These are phyloP conservation scores for Cairina moschata DNA, from an alignment of 2,113 vertebrate species.

Conservation along the genomic window DNA sequence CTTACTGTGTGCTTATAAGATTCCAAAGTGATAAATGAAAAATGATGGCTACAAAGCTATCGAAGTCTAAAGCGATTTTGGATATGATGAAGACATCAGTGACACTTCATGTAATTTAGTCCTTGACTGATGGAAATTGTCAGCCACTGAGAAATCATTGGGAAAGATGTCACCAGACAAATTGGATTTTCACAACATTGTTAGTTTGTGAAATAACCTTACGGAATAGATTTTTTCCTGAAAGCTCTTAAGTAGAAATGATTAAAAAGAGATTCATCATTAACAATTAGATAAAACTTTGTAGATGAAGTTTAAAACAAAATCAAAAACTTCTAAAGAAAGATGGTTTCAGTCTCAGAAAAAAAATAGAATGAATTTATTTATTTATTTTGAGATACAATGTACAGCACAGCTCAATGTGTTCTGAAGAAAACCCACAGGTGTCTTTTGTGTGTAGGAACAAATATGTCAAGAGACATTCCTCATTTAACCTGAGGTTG, in stretches of 20 bases:
- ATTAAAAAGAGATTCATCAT: background rate
- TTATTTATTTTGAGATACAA: background rate
- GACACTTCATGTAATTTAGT: conserved; percentile 33
- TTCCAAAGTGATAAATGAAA: conserved; percentile 32
- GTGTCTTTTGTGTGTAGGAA: conserved; percentile 1
- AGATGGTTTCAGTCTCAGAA: background rate
- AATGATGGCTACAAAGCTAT: background rate
- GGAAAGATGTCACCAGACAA: conserved; percentile 19
- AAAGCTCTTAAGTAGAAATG: background rate
- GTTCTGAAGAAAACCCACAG: background rate
- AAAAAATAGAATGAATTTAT: background rate
- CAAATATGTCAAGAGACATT: background rate
- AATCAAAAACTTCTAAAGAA: background rate
- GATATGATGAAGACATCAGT: conserved; percentile 38
- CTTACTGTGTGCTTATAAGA: background rate
- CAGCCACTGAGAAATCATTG: conserved; percentile 6
- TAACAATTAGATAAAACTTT: background rate
- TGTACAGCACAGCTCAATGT: background rate
- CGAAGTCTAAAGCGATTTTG: conserved; percentile 30
- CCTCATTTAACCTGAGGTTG: background rate
- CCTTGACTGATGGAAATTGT: conserved; percentile 38
- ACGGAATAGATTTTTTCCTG: background rate
- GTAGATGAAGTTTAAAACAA: background rate
- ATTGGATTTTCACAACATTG: conserved; percentile 19
- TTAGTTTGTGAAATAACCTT: conserved; percentile 31